Base-by-base conservation (phyloP, 2,797 vertebrate genomes). In the Spinus olivaceus region DNA sequence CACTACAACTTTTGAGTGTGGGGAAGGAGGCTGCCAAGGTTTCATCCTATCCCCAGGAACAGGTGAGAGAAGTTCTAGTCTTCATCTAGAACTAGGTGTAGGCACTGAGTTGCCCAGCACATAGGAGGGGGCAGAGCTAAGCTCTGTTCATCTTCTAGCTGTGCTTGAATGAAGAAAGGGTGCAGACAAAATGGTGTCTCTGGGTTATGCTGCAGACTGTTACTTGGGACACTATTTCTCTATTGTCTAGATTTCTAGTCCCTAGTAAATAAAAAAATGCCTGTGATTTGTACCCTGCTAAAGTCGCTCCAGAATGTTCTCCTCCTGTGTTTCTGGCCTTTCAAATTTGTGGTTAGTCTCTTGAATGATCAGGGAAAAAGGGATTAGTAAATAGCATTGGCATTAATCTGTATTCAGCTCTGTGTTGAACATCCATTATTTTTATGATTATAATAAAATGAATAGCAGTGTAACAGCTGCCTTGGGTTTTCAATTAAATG, bases 401-500 rank as follows among this genome's bases (percentile, higher is more conserved):
- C 77, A 95, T 67, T 92, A 92, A 92, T 96, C 70, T 86, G 73
- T 73, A 91, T 86, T 94, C 87, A 95, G 81, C 66, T 92, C 64
- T 86, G 51, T 86, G 77, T 79, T 63, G 77, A 94, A 70, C 82
- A 92, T 95, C 86, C 51, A 65, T 97, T 94, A 91, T 94, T 94
- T 95, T 95, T 96, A 96, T 92, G 86, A 67, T 70, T 74, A 18
- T 84, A 94, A 90, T 96, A 91, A 95, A 94, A 63, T 64, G 87
- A 92, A 73, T 77, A 94, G 54, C 73, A 57, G 46, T 53, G 35
- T 83, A 94, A 92, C 73, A 86, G 89, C 92, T 94, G 85, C 85
- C 72, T 71, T 93, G 86, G 54, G 91, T 94, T 93, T 95, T 96
- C 94, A 96, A 92, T 96, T 95, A 95, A 96, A 90, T 81, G 69